A percentile compares a stretch with the other conserved stretches of the same genome.
phyloP scores from a whole-genome alignment of 2,797 vertebrate genomes.

The Sphaeramia orbicularis region DNA sequence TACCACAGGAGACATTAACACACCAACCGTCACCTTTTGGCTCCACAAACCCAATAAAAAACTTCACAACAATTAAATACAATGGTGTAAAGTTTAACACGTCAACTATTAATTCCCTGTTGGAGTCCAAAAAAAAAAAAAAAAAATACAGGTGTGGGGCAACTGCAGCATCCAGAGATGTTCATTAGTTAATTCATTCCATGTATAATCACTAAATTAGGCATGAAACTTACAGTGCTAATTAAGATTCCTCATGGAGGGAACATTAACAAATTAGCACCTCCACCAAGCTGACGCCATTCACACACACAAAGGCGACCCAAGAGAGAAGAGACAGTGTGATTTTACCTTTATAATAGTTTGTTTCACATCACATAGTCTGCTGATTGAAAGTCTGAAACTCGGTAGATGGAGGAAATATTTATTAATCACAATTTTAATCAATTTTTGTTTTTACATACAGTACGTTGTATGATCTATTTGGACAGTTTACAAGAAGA shows the following conservation, averaged over 20 bases:
- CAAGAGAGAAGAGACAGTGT: constrained; percentile 36
- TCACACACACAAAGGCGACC: constrained; percentile 36
- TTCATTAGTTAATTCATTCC: constrained; percentile 82
- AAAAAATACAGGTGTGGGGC: constrained; percentile 61
- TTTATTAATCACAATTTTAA: too few relatives aligned
- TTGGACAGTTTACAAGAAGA: too few relatives aligned
- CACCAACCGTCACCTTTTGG: constrained; percentile 4
- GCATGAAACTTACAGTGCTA: constrained; percentile 81
- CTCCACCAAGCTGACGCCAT: constrained; percentile 61
- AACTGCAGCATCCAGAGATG: constrained; percentile 61
- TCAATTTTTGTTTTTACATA: too few relatives aligned
- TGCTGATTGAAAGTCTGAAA: neutral
- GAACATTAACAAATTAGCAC: constrained; percentile 85
- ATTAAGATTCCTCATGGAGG: constrained; percentile 83
- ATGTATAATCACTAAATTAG: constrained; percentile 83
- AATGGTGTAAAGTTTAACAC: constrained; percentile 67
- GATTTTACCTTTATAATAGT: constrained; percentile 13
- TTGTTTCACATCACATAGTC: neutral
- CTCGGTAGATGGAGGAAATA: too few relatives aligned
- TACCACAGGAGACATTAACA: constrained; percentile 12
- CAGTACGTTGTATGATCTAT: too few relatives aligned
- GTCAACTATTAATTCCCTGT: constrained; percentile 71
- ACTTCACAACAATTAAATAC: constrained; percentile 67
- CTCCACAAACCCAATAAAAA: constrained; percentile 29
- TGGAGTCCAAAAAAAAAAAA: constrained; percentile 14